Evolutionary conservation across 2,113 vertebrate genomes (phyloP).

Genomic region (Peromyscus polionotus): DNA sequence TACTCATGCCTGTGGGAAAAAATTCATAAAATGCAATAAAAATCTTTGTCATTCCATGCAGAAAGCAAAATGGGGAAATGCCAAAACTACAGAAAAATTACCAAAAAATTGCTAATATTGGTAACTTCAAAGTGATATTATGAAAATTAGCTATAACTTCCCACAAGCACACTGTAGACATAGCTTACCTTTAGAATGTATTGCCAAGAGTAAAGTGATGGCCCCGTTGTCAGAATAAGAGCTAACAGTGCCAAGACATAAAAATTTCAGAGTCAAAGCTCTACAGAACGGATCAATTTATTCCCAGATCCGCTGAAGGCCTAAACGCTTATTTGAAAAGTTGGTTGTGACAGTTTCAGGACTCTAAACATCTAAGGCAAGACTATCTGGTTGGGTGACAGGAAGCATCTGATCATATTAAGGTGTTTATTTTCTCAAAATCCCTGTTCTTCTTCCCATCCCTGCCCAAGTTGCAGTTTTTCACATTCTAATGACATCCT

Average conservation of each 20-base stretch:
- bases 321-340: conserved; percentile 27
- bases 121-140: conserved; percentile 41
- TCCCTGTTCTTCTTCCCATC: not conserved
- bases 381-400: not conserved
- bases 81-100: not conserved
- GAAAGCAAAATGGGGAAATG: conserved; percentile 2
- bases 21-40: conserved; percentile 25
- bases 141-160: conserved; percentile 44
- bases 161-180: not conserved
- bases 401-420: not conserved
- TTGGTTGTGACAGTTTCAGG: conserved; percentile 38
- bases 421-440: conserved; percentile 36
- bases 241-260: not conserved
- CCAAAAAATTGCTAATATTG: not conserved
- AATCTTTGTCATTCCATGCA: conserved; percentile 6
- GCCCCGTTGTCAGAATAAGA: not conserved
- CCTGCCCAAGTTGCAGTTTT: not conserved
- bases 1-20: not conserved
- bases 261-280: not conserved
- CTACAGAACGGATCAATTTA: not conserved
- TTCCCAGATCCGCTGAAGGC: not conserved
- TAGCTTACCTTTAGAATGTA: not conserved
- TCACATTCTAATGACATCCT: conserved; percentile 50
- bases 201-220: not conserved
- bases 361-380: not conserved